A percentile compares a stretch with the other conserved stretches of the same genome.
Conservation (phyloP, 2,797 vertebrate genomes). For the Simalia tracyae region DNA sequence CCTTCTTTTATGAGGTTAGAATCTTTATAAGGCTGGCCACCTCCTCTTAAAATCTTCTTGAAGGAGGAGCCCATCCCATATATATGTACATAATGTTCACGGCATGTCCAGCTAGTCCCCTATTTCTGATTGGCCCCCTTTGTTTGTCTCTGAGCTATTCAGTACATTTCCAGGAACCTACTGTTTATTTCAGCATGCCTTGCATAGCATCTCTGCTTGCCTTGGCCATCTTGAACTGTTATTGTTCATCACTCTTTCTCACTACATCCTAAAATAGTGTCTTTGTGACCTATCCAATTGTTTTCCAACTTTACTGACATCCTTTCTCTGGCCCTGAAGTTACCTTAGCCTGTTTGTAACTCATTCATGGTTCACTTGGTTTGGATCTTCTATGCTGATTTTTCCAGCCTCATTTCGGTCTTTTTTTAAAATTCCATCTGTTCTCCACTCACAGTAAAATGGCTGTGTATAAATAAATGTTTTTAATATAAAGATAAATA, state of each 20-base stretch:
- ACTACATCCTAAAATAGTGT: neutral
- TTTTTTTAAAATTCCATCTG: neutral
- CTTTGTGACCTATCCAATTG: neutral
- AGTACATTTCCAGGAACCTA: neutral
- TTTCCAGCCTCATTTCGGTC: neutral
- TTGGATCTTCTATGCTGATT: neutral
- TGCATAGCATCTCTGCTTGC: neutral
- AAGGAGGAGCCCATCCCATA: no score
- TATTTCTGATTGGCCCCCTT: neutral
- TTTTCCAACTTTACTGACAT: neutral
- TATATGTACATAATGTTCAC: no score
- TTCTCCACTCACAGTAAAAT: neutral
- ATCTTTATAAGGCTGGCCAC: no score
- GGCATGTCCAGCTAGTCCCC: neutral
- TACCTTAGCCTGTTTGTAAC: neutral
- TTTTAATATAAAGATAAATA: neutral
- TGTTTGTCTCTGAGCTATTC: neutral
- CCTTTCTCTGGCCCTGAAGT: neutral
- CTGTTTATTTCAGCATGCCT: neutral
- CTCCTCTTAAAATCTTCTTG: no score
- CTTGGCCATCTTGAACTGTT: neutral
- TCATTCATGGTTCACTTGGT: neutral
- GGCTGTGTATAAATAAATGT: neutral
- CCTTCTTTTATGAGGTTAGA: no score
- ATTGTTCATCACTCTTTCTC: neutral